Evolutionary conservation across 1,140 invertebrate genomes (phyloP).

Genomic region (Aricia agestis): DNA sequence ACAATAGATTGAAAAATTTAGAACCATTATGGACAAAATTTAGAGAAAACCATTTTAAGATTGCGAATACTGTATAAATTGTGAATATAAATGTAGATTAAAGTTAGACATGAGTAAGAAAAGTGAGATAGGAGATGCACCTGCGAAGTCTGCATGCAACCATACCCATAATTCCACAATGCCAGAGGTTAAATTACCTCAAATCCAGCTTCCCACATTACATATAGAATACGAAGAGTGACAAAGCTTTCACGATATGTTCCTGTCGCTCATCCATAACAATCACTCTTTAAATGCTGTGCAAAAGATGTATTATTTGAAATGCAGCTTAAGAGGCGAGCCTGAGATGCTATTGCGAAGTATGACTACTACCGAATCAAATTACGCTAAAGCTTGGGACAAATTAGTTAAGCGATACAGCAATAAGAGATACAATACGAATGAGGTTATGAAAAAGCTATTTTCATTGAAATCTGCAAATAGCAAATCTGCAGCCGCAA

Average conservation of each 20-base stretch:
- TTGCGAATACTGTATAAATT: too few species aligned
- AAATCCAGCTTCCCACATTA: neutral
- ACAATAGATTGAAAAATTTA: too few species aligned
- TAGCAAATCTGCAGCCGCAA: neutral
- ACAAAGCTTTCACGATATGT: neutral
- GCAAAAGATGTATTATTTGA: neutral
- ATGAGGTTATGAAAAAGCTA: neutral
- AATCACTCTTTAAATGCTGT: neutral
- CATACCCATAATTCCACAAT: too few species aligned
- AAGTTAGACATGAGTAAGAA: too few species aligned
- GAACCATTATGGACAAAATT: too few species aligned
- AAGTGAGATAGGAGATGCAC: too few species aligned
- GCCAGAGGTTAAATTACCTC: neutral
- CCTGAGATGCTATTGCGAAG: neutral
- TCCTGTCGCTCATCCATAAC: neutral
- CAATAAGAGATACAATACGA: neutral
- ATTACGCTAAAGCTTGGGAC: neutral
- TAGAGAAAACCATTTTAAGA: too few species aligned
- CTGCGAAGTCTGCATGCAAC: too few species aligned
- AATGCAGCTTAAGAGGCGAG: neutral
- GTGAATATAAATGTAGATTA: neutral
- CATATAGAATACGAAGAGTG: neutral
- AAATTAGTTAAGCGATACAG: neutral
- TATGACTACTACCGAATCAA: neutral
- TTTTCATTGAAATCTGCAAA: neutral